Evolutionary conservation across 1,140 invertebrate species (phyloP).

Genomic region (Lucilia sericata): DNA sequence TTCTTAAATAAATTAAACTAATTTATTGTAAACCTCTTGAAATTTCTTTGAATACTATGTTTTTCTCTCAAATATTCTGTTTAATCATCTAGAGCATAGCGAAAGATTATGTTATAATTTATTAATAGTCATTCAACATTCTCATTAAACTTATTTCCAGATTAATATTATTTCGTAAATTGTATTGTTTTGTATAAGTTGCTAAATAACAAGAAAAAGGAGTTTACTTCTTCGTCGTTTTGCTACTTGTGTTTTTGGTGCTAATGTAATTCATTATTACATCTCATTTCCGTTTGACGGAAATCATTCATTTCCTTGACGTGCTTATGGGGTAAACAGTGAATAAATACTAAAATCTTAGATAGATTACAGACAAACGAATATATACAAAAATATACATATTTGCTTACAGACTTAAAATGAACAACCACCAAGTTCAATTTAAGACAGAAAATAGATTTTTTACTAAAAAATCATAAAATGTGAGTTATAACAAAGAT

Average conservation of each 20-base stretch:
- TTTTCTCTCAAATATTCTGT: not conserved
- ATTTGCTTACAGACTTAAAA: not conserved
- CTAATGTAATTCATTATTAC: constrained; percentile 45
- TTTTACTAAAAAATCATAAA: not conserved
- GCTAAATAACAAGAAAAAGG: constrained; percentile 1
- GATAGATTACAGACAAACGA: not conserved
- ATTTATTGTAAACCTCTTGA: too few species aligned
- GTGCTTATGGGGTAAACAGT: constrained; percentile 19
- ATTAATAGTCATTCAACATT: constrained; percentile 10
- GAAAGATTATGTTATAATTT: not conserved
- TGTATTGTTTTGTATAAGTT: not conserved
- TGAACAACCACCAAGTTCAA: not conserved
- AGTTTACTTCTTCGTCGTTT: not conserved
- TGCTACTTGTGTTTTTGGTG: not conserved
- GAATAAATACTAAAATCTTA: not conserved
- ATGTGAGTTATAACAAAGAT: not conserved
- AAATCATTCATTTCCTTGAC: constrained; percentile 45
- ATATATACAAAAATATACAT: not conserved
- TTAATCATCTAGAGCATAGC: not conserved
- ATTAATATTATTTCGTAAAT: not conserved
- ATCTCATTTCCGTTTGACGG: constrained; percentile 43
- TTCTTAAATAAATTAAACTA: too few species aligned
- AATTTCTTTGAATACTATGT: too few species aligned
- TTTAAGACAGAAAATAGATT: not conserved
- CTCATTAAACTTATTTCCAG: not conserved